A percentile compares a stretch with the other conserved stretches of the same genome.
Conservation (phyloP, 2,113 vertebrate genomes). For the Heteronetta atricapilla region DNA sequence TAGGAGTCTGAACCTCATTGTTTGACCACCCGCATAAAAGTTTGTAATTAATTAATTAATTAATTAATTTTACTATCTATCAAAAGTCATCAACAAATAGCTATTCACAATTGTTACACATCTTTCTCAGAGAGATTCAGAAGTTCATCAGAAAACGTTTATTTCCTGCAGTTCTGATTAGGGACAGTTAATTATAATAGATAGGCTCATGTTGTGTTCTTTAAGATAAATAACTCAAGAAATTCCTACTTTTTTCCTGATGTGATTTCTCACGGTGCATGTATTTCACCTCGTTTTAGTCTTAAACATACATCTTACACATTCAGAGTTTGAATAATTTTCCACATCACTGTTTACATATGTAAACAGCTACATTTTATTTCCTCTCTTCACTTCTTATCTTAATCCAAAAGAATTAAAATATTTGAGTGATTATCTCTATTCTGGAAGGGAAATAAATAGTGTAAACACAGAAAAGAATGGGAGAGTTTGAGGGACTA, state of each 20-base stretch:
- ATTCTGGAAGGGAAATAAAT: background rate
- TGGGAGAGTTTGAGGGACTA: background rate
- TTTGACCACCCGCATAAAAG: background rate
- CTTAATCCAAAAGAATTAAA: background rate
- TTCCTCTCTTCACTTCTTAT: background rate
- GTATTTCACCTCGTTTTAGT: background rate
- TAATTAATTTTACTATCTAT: background rate
- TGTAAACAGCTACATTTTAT: background rate
- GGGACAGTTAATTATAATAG: background rate
- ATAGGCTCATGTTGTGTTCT: background rate
- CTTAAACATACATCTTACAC: background rate
- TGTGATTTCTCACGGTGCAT: background rate
- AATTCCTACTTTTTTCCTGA: background rate
- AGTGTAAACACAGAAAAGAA: background rate
- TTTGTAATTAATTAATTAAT: background rate
- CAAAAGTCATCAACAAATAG: background rate
- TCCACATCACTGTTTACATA: background rate
- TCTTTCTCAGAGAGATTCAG: background rate
- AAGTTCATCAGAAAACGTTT: background rate
- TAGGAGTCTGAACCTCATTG: background rate
- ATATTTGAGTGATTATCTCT: background rate
- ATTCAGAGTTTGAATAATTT: background rate
- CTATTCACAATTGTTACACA: accelerated
- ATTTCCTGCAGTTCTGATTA: background rate
- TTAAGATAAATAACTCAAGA: background rate